These are phyloP conservation scores for Zeuzera pyrina DNA, from an alignment of 2,888 invertebrate species.

Conservation along the genomic window DNA sequence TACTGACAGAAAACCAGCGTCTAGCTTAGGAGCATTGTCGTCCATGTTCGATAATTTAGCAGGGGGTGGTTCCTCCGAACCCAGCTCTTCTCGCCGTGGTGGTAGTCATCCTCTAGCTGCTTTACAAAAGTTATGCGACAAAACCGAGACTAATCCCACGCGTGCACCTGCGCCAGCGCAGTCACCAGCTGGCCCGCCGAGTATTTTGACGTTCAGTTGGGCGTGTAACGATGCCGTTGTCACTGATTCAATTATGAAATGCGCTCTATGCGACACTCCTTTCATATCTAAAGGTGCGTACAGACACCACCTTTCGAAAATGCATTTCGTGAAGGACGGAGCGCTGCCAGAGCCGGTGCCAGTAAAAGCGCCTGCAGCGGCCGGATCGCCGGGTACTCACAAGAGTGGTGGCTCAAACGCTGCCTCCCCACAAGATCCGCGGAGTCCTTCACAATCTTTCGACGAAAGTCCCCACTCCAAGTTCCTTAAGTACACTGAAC, in stretches of 20 bases:
- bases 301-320: constrained; percentile 95
- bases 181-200: constrained; percentile 81
- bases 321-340: constrained; percentile 96
- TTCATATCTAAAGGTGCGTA: constrained; percentile 98
- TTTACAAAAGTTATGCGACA: constrained; percentile 95
- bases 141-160: constrained; percentile 86
- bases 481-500: constrained; percentile 98
- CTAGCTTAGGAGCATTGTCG: constrained; percentile 86
- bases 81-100: constrained; percentile 76
- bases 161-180: constrained; percentile 66
- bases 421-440: constrained; percentile 69
- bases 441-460: constrained; percentile 76
- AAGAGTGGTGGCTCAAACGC: constrained; percentile 55
- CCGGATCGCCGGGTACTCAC: constrained; percentile 56
- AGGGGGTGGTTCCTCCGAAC: constrained; percentile 64
- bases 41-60: constrained; percentile 93
- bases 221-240: constrained; percentile 94
- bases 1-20: constrained; percentile 75
- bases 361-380: constrained; percentile 68
- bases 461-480: constrained; percentile 97
- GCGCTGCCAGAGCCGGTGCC: constrained; percentile 83
- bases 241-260: constrained; percentile 93
- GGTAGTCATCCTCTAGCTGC: constrained; percentile 94
- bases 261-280: constrained; percentile 95
- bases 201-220: constrained; percentile 93